A percentile compares a stretch with the other conserved stretches of the same genome.
phyloP scores from a whole-genome alignment of 2,113 vertebrate species.

The Proteles cristata region DNA sequence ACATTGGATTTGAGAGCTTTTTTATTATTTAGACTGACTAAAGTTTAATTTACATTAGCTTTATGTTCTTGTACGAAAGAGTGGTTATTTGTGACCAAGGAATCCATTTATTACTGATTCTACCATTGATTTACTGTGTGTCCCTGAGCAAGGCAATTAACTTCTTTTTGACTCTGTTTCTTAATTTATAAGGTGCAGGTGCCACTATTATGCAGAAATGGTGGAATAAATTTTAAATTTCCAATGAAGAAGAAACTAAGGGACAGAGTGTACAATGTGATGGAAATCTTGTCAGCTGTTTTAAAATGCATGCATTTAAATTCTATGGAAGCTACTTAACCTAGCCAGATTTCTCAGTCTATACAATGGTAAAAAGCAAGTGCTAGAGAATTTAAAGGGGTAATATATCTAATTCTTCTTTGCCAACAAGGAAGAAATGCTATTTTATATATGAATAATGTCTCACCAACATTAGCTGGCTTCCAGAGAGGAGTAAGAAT shows the following conservation, averaged over 20 bases:
- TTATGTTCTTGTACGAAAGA: conserved; percentile 31
- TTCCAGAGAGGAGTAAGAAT: not conserved
- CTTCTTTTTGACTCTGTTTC: conserved; percentile 59
- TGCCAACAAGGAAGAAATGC: not conserved
- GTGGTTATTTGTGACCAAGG: conserved; percentile 55
- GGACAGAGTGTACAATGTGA: not conserved
- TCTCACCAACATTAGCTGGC: not conserved
- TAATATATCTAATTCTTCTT: not conserved
- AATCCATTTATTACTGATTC: conserved; percentile 42
- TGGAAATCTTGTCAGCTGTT: conserved; percentile 14
- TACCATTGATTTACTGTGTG: conserved; percentile 63
- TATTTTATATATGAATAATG: not conserved
- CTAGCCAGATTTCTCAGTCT: not conserved
- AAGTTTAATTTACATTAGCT: conserved; percentile 54
- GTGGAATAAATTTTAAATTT: conserved; percentile 65
- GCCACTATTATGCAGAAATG: conserved; percentile 43
- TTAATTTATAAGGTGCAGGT: conserved; percentile 43
- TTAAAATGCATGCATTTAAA: conserved; percentile 4
- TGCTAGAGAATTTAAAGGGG: not conserved
- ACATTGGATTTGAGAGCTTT: not conserved
- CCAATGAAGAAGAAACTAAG: conserved; percentile 3
- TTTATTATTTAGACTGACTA: conserved; percentile 40
- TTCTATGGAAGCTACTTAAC: not conserved
- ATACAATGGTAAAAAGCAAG: not conserved
- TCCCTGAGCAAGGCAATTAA: conserved; percentile 62